Evolutionary conservation across 2,113 vertebrate species (phyloP).

Genomic region (Phyllopteryx taeniolatus): DNA sequence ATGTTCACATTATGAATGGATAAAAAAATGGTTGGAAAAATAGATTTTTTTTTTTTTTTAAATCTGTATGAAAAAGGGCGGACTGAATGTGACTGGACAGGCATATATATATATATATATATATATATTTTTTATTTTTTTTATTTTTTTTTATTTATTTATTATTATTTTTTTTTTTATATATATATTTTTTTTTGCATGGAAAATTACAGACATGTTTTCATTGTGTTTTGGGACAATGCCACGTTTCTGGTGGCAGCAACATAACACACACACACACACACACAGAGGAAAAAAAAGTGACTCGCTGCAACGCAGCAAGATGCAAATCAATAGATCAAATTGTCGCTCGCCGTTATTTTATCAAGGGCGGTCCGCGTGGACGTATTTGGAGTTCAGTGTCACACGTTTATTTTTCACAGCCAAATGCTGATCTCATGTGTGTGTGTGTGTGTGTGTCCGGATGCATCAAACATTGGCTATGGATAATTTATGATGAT

Average conservation of each 20-base stretch:
- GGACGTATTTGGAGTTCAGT: slow-evolving; percentile 33
- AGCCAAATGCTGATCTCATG: no score
- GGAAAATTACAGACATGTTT: no score
- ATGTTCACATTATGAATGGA: background rate
- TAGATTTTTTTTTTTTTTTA: background rate
- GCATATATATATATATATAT: no score
- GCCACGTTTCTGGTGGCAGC: slow-evolving; percentile 30
- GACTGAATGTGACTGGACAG: no score
- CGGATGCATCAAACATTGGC: background rate
- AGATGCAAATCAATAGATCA: slow-evolving; percentile 65
- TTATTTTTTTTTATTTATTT: no score
- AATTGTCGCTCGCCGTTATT: slow-evolving; percentile 64
- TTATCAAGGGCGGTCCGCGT: slow-evolving; percentile 52
- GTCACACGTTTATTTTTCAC: no score
- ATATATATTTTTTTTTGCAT: no score
- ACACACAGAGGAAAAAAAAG: slow-evolving; percentile 37
- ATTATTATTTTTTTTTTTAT: no score
- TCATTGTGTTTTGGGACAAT: background rate
- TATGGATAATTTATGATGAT: slow-evolving; percentile 5
- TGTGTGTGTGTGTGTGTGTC: background rate
- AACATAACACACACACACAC: slow-evolving; percentile 49
- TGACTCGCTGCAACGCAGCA: slow-evolving; percentile 17
- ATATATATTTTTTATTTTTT: no score
- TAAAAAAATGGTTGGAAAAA: background rate
- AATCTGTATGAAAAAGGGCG: no score